Percentiles rank a stretch among this genome's conserved stretches.
phyloP scores from a whole-genome alignment of 2,888 invertebrate genomes.

The Cephus spinipes region DNA sequence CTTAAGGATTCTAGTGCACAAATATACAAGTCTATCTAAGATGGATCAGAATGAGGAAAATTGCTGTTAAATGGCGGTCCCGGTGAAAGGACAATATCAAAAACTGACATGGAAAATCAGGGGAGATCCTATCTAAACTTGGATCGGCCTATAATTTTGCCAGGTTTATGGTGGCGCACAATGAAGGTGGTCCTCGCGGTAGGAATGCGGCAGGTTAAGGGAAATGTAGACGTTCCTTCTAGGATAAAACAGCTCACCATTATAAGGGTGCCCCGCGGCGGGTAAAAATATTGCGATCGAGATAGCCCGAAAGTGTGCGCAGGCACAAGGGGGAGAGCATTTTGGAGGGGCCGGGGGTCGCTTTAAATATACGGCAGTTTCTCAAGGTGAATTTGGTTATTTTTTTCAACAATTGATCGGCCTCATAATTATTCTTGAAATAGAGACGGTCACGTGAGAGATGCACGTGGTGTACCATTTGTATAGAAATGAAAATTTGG shows the following conservation, averaged over 20 bases:
- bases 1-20: neutral
- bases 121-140: neutral
- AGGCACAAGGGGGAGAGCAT: neutral
- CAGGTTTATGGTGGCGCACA: slow-evolving; percentile 35
- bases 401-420: neutral
- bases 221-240: slow-evolving; percentile 5
- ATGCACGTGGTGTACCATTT: neutral
- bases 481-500: neutral
- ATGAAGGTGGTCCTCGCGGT: slow-evolving; percentile 19
- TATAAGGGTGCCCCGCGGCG: slow-evolving; percentile 15
- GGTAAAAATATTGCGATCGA: slow-evolving; percentile 18
- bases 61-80: neutral
- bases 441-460: neutral
- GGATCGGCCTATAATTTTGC: slow-evolving; percentile 40
- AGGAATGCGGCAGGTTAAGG: slow-evolving; percentile 19
- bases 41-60: neutral
- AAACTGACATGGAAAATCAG: neutral
- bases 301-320: slow-evolving; percentile 12
- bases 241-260: slow-evolving; percentile 16
- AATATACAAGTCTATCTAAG: neutral
- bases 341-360: neutral
- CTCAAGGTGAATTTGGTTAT: neutral
- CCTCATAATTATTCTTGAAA: neutral
- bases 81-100: slow-evolving; percentile 12
- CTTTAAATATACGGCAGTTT: neutral